phyloP scores from a whole-genome alignment of 2,113 vertebrate species.

The Phyllostomus discolor region DNA sequence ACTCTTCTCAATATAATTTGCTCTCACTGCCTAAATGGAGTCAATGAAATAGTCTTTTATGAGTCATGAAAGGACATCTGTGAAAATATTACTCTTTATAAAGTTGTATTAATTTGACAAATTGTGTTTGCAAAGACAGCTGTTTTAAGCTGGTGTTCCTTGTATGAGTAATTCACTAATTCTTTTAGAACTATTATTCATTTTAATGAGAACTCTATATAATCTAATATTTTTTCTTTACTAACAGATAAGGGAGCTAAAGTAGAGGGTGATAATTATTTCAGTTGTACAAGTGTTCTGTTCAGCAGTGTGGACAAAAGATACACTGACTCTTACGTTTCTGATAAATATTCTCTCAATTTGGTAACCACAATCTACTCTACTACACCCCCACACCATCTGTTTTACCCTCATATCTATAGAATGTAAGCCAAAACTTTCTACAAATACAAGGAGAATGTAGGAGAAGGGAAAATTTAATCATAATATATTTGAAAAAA shows the following conservation, averaged over 20 bases:
- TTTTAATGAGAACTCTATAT: background rate
- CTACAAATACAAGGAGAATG: background rate
- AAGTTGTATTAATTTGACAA: background rate
- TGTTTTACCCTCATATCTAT: background rate
- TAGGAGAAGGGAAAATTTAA: background rate
- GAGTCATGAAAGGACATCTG: background rate
- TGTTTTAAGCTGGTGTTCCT: background rate
- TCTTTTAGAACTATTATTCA: background rate
- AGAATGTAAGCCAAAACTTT: constrained; percentile 17
- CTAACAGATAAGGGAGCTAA: background rate
- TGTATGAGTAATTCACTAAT: background rate
- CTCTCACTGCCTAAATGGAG: background rate
- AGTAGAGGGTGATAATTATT: background rate
- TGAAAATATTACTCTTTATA: constrained; percentile 18
- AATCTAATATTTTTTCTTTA: background rate
- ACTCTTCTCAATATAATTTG: background rate
- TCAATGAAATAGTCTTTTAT: background rate
- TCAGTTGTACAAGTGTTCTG: background rate
- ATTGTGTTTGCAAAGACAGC: constrained; percentile 33
- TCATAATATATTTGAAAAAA: background rate
- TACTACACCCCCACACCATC: background rate
- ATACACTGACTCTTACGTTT: constrained; percentile 4
- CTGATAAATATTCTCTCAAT: constrained; percentile 9
- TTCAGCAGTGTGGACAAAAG: constrained; percentile 28
- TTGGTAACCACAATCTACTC: constrained; percentile 20